A percentile compares a stretch with the other conserved stretches of the same genome.
Conservation (phyloP, 2,797 vertebrate species). For the Dicrostonyx torquatus region DNA sequence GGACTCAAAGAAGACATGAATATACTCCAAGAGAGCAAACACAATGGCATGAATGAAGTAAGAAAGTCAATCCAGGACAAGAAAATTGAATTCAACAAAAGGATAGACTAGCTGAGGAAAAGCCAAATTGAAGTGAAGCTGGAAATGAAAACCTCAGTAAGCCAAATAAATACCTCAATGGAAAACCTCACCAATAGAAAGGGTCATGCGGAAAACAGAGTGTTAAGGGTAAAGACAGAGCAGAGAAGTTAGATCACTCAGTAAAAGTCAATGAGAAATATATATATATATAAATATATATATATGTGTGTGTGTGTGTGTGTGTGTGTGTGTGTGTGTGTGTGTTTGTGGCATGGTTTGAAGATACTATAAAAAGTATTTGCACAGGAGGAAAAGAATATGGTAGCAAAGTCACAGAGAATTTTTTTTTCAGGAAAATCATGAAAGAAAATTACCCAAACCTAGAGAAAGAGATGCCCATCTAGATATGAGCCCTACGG, state of each 20-base stretch:
- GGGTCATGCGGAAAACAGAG: neutral
- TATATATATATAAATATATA: neutral
- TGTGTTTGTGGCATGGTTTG: neutral
- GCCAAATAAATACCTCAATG: neutral
- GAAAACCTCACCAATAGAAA: neutral
- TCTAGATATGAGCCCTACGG: neutral
- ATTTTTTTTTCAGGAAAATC: neutral
- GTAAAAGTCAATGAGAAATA: neutral
- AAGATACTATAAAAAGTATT: neutral
- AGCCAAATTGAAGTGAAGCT: neutral
- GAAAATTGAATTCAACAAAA: neutral
- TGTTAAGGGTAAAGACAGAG: neutral
- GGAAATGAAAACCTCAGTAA: neutral
- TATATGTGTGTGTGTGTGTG: neutral
- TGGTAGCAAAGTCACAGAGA: neutral
- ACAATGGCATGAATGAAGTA: neutral
- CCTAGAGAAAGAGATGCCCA: neutral
- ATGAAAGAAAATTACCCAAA: slow-evolving; percentile 1
- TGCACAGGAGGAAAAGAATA: neutral
- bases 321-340: neutral
- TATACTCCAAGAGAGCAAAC: neutral
- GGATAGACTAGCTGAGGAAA: neutral
- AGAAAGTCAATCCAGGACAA: neutral
- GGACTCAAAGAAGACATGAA: neutral
- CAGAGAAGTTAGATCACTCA: neutral